Base-by-base conservation (phyloP, 2,888 invertebrate species). In the Buathra laborator region DNA sequence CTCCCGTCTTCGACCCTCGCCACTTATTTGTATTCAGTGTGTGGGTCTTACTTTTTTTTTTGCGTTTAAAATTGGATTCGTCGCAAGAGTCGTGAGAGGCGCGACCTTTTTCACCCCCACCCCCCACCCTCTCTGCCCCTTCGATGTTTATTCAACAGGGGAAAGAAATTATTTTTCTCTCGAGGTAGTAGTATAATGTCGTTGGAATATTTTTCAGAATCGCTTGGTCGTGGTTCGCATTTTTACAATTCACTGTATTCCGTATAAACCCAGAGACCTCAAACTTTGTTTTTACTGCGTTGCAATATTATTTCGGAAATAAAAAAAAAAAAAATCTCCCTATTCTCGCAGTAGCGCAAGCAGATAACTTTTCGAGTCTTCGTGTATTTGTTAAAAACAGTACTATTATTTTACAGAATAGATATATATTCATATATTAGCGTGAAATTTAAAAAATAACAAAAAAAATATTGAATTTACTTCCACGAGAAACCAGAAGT, bases 91-190 rank as follows among this genome's bases (percentile, higher is more conserved):
- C 59, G 59, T 29, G 19, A 19, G 24, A 59, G 12, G 24, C 3
- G 14, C 59, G 59, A 59, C 59, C 59, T 59, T 59, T 29, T 24
- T 14, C 29, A 5, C 12, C 29, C 62, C 70, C 29, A 51, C 70
- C 16, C 24, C 56, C 51, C 19, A 2, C 59, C 75, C 70, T 43
- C 43, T 44, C 53, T 14, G 44, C 66, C 16, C 48, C 82, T 67
- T 72, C 46, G 48, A 71, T 66, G 67, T 77, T 82, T 82, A 82
- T 77, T 71, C 77, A 82, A 72, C 77, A 32, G 19, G 19, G 75
- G 77, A 72, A 72, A 56, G 71, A 77, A 72, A 77, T 72, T 82
- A 82, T 82, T 72, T 77, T 77, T 66, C 72, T 59, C 66, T 72
- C 46, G 43, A 43, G 29, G 9, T 67, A 24, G 9, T 67, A 24